Evolutionary conservation across 2,888 invertebrate species (phyloP).

Genomic region (Sarcophaga variegata): DNA sequence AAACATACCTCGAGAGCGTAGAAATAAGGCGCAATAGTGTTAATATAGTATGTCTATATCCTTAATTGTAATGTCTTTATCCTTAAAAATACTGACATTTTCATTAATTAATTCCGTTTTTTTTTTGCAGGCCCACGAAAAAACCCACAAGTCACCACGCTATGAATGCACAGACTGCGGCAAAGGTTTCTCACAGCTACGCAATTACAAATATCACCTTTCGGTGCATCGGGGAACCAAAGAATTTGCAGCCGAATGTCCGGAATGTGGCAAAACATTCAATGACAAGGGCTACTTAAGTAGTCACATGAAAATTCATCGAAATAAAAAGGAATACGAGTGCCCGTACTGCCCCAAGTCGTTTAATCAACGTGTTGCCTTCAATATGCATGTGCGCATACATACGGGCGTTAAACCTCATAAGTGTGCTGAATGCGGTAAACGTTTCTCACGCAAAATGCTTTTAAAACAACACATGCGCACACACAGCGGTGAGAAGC

Average conservation of each 20-base stretch:
- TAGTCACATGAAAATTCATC: slow-evolving; percentile 93
- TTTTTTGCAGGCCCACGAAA: slow-evolving; percentile 79
- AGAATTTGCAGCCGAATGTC: slow-evolving; percentile 88
- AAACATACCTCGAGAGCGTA: too few relatives aligned
- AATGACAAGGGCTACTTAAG: slow-evolving; percentile 92
- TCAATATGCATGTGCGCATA: slow-evolving; percentile 93
- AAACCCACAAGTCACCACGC: slow-evolving; percentile 81
- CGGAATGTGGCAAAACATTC: slow-evolving; percentile 91
- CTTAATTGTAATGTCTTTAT: background rate
- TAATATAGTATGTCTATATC: too few relatives aligned
- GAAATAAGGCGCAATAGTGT: too few relatives aligned
- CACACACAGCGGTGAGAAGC: slow-evolving; percentile 91
- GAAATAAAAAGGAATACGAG: slow-evolving; percentile 90
- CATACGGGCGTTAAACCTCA: slow-evolving; percentile 92
- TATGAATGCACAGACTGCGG: slow-evolving; percentile 90
- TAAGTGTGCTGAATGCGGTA: slow-evolving; percentile 89
- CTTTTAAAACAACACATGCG: slow-evolving; percentile 91
- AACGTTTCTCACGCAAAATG: slow-evolving; percentile 93
- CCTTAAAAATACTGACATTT: background rate
- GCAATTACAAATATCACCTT: slow-evolving; percentile 92
- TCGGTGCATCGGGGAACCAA: slow-evolving; percentile 92
- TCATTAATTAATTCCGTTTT: background rate
- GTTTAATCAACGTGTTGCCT: slow-evolving; percentile 93
- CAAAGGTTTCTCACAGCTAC: slow-evolving; percentile 91
- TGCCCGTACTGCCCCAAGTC: slow-evolving; percentile 91